Evolutionary conservation across 2,797 vertebrate genomes (phyloP).

Genomic region (Enteromius radiatus): DNA sequence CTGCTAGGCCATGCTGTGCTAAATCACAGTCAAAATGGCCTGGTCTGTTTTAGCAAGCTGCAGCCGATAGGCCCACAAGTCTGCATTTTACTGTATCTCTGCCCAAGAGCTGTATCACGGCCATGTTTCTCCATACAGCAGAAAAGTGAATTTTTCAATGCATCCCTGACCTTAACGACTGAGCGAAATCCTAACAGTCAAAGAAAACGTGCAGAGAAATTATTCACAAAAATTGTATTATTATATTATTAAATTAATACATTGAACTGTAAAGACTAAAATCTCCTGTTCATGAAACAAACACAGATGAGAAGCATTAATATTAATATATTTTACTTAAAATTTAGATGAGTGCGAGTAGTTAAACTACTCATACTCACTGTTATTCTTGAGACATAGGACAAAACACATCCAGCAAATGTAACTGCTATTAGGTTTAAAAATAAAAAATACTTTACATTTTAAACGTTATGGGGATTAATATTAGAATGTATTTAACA

Average conservation of each 20-base stretch:
- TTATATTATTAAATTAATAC: not conserved
- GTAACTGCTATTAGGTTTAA: too few relatives aligned
- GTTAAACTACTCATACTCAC: too few relatives aligned
- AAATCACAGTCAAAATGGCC: constrained; percentile 50
- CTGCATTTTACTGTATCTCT: constrained; percentile 34
- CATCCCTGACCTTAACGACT: constrained; percentile 5
- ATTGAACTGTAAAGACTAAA: not conserved
- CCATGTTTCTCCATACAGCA: not conserved
- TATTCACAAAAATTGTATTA: not conserved
- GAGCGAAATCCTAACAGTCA: constrained; percentile 26
- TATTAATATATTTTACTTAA: not conserved
- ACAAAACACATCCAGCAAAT: too few relatives aligned
- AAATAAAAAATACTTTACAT: too few relatives aligned
- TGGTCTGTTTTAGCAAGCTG: constrained; percentile 22
- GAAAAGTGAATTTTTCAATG: not conserved
- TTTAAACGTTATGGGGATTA: too few relatives aligned
- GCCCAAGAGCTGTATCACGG: not conserved
- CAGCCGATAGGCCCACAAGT: constrained; percentile 3
- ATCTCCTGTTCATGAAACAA: not conserved
- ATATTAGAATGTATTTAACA: too few relatives aligned
- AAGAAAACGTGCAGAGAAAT: not conserved
- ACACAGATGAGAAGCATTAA: not conserved
- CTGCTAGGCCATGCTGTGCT: constrained; percentile 38
- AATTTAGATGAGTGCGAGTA: not conserved
- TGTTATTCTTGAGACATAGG: too few relatives aligned